Conservation (phyloP, 2,113 vertebrate genomes). For the Taurulus bubalis region DNA sequence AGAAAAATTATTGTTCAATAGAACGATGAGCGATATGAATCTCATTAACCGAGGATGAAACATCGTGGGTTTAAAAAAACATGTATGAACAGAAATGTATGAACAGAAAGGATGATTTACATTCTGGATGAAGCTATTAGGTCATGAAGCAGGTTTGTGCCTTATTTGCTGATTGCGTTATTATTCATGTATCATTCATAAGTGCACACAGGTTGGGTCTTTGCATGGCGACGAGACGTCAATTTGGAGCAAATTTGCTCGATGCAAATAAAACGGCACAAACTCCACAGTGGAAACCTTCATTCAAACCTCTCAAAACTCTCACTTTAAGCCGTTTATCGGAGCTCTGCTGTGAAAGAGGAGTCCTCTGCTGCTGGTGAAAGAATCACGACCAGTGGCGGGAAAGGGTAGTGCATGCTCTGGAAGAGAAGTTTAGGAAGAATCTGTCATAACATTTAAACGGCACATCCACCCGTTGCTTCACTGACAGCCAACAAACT, state of each 20-base stretch:
- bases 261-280: not conserved
- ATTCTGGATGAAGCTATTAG: slow-evolving; percentile 16
- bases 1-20: not conserved
- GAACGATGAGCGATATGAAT: slow-evolving; percentile 5
- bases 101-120: slow-evolving; percentile 16
- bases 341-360: slow-evolving; percentile 19
- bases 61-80: slow-evolving; percentile 25
- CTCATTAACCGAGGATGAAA: too few relatives aligned
- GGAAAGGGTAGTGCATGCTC: not conserved
- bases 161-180: slow-evolving; percentile 42
- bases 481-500: slow-evolving; percentile 5
- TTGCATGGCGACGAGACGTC: not conserved
- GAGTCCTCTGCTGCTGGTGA: slow-evolving; percentile 15
- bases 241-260: too few relatives aligned
- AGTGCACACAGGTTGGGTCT: not conserved
- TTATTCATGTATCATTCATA: slow-evolving; percentile 31
- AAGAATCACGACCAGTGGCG: too few relatives aligned
- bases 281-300: slow-evolving; percentile 5
- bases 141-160: slow-evolving; percentile 9
- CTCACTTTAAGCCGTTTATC: slow-evolving; percentile 16
- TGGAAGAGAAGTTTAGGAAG: not conserved
- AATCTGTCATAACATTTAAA: not conserved
- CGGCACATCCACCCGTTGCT: not conserved
- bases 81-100: slow-evolving; percentile 3
- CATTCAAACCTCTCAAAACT: slow-evolving; percentile 14